These are phyloP conservation scores for Sphyrna mokarran DNA, from an alignment of 2,113 vertebrate genomes.

Conservation along the genomic window DNA sequence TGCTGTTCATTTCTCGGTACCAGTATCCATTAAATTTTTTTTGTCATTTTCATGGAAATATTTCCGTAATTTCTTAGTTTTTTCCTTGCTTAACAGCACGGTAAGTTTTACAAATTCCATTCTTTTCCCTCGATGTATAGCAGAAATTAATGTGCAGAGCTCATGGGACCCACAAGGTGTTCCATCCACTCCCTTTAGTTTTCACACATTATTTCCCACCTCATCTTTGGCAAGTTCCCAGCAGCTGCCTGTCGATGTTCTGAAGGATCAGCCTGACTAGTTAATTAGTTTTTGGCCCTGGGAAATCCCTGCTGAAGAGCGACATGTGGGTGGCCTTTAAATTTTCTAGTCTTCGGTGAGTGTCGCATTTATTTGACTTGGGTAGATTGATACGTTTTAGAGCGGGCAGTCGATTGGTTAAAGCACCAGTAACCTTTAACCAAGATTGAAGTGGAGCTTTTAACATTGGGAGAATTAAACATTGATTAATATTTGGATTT, in stretches of 20 bases:
- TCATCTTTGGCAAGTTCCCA: not conserved
- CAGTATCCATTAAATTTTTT: not conserved
- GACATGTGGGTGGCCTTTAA: not conserved
- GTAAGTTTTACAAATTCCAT: not conserved
- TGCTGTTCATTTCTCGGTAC: not conserved
- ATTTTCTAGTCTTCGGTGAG: not conserved
- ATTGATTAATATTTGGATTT: not conserved
- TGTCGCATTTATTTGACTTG: not conserved
- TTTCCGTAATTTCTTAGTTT: not conserved
- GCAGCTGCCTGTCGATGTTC: not conserved
- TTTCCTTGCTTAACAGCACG: not conserved
- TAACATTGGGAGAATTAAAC: not conserved
- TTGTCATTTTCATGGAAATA: not conserved
- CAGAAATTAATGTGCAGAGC: not conserved
- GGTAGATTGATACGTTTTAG: not conserved
- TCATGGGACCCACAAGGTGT: not conserved
- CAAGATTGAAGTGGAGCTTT: not conserved
- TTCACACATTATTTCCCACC: not conserved
- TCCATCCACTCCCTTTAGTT: not conserved
- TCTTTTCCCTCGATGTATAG: not conserved
- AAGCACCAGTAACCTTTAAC: not conserved
- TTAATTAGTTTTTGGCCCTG: not conserved
- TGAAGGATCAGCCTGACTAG: not conserved
- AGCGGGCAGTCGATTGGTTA: not conserved
- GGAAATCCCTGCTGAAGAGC: not conserved